phyloP scores from a whole-genome alignment of 2,797 vertebrate species.

The Acrossocheilus fasciatus region DNA sequence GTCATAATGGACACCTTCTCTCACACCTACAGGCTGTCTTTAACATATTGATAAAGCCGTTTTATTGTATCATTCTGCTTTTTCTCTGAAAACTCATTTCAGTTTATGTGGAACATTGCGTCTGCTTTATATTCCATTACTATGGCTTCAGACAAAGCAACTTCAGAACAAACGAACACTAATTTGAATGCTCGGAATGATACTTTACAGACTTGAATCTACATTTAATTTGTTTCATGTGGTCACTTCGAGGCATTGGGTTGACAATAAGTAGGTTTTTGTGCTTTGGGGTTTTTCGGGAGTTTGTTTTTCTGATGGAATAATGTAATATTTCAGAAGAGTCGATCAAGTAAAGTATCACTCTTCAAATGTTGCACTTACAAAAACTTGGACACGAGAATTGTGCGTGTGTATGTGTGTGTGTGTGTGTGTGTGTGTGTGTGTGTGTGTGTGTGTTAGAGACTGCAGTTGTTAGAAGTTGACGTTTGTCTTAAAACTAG shows the following conservation, averaged over 20 bases:
- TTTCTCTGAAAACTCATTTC: constrained; percentile 20
- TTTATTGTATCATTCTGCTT: constrained; percentile 32
- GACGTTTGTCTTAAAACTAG: constrained; percentile 44
- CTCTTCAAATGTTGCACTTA: constrained; percentile 84
- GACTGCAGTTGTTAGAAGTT: constrained; percentile 29
- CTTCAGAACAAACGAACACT: constrained; percentile 66
- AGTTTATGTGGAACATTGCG: constrained; percentile 31
- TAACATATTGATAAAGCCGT: constrained; percentile 28
- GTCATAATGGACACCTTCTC: constrained; percentile 21
- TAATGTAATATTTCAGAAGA: constrained; percentile 61
- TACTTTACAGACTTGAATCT: constrained; percentile 78
- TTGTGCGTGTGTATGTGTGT: constrained; percentile 53
- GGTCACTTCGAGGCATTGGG: constrained; percentile 63
- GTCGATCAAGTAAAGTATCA: constrained; percentile 62
- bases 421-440: constrained; percentile 40
- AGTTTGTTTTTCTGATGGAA: constrained; percentile 59
- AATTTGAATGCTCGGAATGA: constrained; percentile 65
- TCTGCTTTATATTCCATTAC: constrained; percentile 50
- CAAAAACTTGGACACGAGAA: constrained; percentile 75
- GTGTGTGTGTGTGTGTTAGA: constrained; percentile 32
- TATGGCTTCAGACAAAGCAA: constrained; percentile 42
- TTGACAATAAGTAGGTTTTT: constrained; percentile 27
- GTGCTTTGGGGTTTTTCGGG: constrained; percentile 50
- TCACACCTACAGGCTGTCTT: constrained; percentile 29
- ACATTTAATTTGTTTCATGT: constrained; percentile 67